Base-by-base conservation (phyloP, 2,888 invertebrate genomes). In the Craniophora ligustri region DNA sequence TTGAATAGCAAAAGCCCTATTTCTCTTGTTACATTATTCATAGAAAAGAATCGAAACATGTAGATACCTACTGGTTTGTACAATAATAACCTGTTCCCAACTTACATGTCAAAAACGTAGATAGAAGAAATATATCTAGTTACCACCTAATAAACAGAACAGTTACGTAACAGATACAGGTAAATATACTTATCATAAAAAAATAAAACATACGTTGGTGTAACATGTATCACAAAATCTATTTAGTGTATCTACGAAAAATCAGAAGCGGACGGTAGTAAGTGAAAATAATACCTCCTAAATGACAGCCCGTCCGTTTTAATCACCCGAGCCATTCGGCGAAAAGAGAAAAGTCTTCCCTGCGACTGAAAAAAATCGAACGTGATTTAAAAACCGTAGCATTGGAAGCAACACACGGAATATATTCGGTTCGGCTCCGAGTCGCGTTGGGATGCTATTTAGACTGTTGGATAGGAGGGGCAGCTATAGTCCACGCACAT, bases 401-500 rank as follows among this genome's bases (percentile, higher is more conserved):
- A 82, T 85, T 85, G 77, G 76, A 78, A 85, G 82, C 84, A 84
- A 80, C 84, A 69, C 79, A 84, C 84, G 83, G 87, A 91, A 91
- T 89, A 87, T 91, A 90, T 61, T 61, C 50, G 39, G 61, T 90
- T 88, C 86, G 81, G 83, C n/a, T n/a, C n/a, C n/a, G n/a, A 88
- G 88, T 87, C 88, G 86, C 84, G 86, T 82, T 82, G 86, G 84
- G 85, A 88, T 88, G 91, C 87, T 90, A 91, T 89, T 89, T 86
- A 86, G 85, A 85, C 88, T 85, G 85, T 85, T 85, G 89, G 79
- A 91, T 88, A 90, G 86, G 86, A 88, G 84, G n/a, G 89, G 83
- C 87, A 85, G 88, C 89, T 88, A 89, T 86, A 90, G 91, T 85
- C 89, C 86, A 84, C 89, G 89, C 90, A 92, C 92, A 92, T 92